These are phyloP conservation scores for Brachyrhaphis roseni DNA, from an alignment of 2,797 vertebrate species.

Conservation along the genomic window DNA sequence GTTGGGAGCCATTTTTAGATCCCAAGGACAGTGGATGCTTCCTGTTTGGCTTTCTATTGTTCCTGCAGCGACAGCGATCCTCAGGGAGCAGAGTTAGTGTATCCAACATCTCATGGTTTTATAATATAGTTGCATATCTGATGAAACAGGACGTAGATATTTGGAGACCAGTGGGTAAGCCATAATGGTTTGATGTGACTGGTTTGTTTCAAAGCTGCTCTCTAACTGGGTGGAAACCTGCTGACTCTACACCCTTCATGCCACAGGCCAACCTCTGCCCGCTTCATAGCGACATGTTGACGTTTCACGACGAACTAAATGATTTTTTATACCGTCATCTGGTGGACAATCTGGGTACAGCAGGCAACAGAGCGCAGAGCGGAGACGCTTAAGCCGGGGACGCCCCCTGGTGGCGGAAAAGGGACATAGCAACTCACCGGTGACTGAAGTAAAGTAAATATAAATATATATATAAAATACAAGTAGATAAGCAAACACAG, in stretches of 20 bases:
- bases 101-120: background rate
- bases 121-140: background rate
- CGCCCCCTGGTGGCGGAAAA: background rate
- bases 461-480: background rate
- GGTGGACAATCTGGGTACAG: conserved; percentile 28
- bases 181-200: background rate
- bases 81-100: conserved; percentile 34
- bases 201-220: background rate
- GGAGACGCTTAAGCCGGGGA: background rate
- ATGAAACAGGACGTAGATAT: background rate
- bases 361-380: background rate
- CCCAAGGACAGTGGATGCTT: conserved; percentile 82
- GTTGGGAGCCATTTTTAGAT: conserved; percentile 81
- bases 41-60: conserved; percentile 79
- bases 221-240: conserved; percentile 4
- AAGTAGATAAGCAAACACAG: background rate
- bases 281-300: background rate
- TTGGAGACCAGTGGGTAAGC: background rate
- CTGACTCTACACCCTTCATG: conserved; percentile 1
- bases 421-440: background rate
- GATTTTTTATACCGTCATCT: conserved; percentile 56
- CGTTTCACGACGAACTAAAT: background rate
- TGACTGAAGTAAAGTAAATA: too few relatives aligned
- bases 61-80: conserved; percentile 67
- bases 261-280: background rate